phyloP scores from a whole-genome alignment of 2,113 vertebrate genomes.

The Halcyon senegalensis region DNA sequence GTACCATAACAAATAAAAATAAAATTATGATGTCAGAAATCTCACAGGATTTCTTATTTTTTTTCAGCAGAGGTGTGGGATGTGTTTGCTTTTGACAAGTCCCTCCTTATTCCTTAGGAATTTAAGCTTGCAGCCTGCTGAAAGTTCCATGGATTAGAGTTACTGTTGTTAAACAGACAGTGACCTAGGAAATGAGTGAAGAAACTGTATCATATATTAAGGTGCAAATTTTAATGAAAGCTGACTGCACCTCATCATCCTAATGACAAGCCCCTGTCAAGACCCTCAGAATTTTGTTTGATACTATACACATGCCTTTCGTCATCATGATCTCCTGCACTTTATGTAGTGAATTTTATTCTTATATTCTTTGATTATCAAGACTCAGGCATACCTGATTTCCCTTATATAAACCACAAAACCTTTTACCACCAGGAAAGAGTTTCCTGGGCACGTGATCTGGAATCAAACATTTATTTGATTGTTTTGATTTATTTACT shows the following conservation, averaged over 20 bases:
- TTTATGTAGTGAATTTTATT: neutral
- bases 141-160: neutral
- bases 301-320: neutral
- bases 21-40: neutral
- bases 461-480: neutral
- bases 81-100: neutral
- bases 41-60: neutral
- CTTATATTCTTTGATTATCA: neutral
- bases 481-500: constrained; percentile 9
- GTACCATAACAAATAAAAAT: neutral
- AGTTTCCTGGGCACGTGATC: neutral
- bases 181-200: neutral
- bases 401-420: neutral
- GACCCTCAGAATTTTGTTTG: neutral
- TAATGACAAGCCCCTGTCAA: neutral
- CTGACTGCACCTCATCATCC: neutral
- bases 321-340: neutral
- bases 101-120: neutral
- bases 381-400: neutral
- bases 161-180: neutral
- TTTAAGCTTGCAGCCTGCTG: neutral
- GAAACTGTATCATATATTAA: neutral
- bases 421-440: neutral
- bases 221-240: neutral
- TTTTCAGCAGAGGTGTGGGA: rapidly evolving